Evolutionary conservation across 2,888 invertebrate species (phyloP).

Genomic region (Alsophila aescularia): DNA sequence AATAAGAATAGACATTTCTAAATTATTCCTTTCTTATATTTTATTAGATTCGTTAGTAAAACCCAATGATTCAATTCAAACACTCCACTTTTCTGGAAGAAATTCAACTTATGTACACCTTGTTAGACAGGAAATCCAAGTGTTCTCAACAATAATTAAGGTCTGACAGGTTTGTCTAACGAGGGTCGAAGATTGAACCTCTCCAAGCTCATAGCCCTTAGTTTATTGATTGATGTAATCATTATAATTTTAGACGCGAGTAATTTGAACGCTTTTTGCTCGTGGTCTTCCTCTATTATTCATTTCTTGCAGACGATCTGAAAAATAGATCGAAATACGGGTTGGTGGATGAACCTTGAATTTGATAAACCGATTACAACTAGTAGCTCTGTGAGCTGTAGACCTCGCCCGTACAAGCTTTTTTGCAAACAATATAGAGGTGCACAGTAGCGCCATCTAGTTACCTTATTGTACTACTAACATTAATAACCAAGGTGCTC

Average conservation of each 20-base stretch:
- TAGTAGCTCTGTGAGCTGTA: too few species aligned
- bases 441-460: too few species aligned
- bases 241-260: slow-evolving; percentile 2
- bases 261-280: slow-evolving; percentile 26
- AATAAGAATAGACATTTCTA: too few species aligned
- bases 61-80: background rate
- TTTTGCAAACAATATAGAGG: too few species aligned
- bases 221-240: slow-evolving; percentile 19
- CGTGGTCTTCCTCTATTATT: slow-evolving; percentile 8
- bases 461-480: too few species aligned
- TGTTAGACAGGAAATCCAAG: slow-evolving; percentile 22
- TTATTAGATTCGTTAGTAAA: background rate
- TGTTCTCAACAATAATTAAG: slow-evolving; percentile 36
- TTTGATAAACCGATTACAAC: too few species aligned
- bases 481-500: too few species aligned
- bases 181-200: slow-evolving; percentile 32
- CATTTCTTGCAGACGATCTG: slow-evolving; percentile 30
- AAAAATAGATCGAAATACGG: slow-evolving; percentile 18
- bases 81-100: background rate
- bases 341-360: too few species aligned
- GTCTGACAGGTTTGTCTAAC: slow-evolving; percentile 33
- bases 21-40: too few species aligned
- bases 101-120: slow-evolving; percentile 3
- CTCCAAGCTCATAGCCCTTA: slow-evolving; percentile 11
- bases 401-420: too few species aligned